Base-by-base conservation (phyloP, 92 coral and sea anemone species). In the Hydrozoanthus gracilis region DNA sequence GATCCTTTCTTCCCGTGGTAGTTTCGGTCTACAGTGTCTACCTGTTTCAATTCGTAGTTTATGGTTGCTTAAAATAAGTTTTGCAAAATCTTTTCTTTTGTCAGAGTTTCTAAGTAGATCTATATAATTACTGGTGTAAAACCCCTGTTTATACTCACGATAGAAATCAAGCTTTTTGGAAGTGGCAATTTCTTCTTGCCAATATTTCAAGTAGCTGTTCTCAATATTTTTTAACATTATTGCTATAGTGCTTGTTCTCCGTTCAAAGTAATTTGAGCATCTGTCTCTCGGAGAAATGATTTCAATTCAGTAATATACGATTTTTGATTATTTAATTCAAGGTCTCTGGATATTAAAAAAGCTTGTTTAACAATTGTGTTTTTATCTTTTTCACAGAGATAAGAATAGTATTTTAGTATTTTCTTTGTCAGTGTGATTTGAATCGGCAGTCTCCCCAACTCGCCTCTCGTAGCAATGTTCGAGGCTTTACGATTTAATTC, bases 221-320 rank as follows among this genome's bases (percentile, higher is more conserved):
- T 58, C 65, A 58, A 58, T 58, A 58, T 58, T 58, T 58, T 58
- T 58, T 58, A 58, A 58, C 65, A 58, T 58, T 58, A 58, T 58
- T 58, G 65, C 65, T 58, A 58, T 58, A 58, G 65, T 58, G n/a
- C 65, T 58, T 58, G 65, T 58, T 58, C 65, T 58, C 65, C 65
- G 65, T 58, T 58, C 65, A 58, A 58, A 58, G 65, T 58, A 58
- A 58, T 68, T 68, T 68, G 39, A 68, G 73, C 39, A 17, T 68
- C 73, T 68, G 73, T 68, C 45, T 68, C 73, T 68, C 73, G 73
- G 73, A 68, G 73, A 68, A 17, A 68, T 68, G 49, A 68, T 68
- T 68, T 68, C 45, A 68, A 17, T 68, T 68, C 73, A 68, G 45
- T 68, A 39, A 68, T 67, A 20, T 67, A 67, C 7, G 72, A 67